Percentiles rank a stretch among this genome's conserved stretches.
These are phyloP conservation scores for Hiodon tergisus DNA, from an alignment of 2,113 vertebrate genomes.

Conservation along the genomic window DNA sequence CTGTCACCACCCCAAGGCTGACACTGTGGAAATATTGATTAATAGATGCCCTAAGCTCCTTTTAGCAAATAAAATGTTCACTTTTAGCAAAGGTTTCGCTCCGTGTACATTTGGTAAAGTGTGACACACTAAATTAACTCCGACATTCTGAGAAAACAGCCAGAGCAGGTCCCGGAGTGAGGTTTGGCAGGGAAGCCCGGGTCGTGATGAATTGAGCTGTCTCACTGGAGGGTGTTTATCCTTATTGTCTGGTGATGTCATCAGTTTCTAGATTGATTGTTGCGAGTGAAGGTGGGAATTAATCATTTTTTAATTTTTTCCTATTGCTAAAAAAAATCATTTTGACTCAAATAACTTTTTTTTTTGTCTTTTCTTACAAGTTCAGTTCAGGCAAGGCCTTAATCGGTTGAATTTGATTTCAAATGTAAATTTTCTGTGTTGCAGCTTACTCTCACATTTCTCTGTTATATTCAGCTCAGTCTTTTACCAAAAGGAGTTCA, in stretches of 20 bases:
- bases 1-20: conserved; percentile 58
- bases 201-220: conserved; percentile 43
- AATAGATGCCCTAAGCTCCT: conserved; percentile 96
- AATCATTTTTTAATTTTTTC: conserved; percentile 32
- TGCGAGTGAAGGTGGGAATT: conserved; percentile 32
- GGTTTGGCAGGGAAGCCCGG: conserved; percentile 48
- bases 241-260: conserved; percentile 50
- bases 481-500: too few relatives aligned
- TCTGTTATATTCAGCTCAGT: too few relatives aligned
- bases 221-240: neutral
- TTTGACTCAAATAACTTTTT: neutral
- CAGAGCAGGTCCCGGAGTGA: conserved; percentile 50
- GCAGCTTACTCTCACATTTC: too few relatives aligned
- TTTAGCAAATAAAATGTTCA: conserved; percentile 99
- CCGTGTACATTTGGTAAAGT: conserved; percentile 83
- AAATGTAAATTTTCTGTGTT: too few relatives aligned
- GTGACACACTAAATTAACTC: conserved; percentile 93
- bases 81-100: conserved; percentile 85
- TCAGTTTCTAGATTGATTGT: conserved; percentile 50
- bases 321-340: neutral
- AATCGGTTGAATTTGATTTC: too few relatives aligned
- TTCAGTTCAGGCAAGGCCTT: too few relatives aligned
- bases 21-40: conserved; percentile 97
- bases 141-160: conserved; percentile 84
- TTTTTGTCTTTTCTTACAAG: neutral